Evolutionary conservation across 2,113 vertebrate genomes (phyloP).

Genomic region (human): DNA sequence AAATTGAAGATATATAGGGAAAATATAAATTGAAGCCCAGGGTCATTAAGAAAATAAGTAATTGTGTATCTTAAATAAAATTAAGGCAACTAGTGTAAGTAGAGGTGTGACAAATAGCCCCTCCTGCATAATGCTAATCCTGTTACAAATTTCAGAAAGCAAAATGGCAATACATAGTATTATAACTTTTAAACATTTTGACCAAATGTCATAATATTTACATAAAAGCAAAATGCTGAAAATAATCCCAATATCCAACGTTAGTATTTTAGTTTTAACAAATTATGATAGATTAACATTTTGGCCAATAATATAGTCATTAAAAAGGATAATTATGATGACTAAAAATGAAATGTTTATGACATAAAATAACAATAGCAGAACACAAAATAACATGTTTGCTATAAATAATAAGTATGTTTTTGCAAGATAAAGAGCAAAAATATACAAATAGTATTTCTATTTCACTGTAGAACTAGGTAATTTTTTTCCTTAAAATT

Average conservation of each 20-base stretch:
- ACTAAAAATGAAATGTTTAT: background rate
- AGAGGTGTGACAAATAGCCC: background rate
- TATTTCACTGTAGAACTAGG: background rate
- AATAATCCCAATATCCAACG: background rate
- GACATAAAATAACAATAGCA: conserved; percentile 6
- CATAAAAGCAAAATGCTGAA: conserved; percentile 9
- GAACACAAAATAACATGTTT: background rate
- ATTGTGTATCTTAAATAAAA: conserved; percentile 14
- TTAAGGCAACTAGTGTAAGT: background rate
- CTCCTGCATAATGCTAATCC: background rate
- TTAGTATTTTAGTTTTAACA: conserved; percentile 33
- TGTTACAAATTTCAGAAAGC: conserved; percentile 12
- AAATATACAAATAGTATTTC: background rate
- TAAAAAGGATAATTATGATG: background rate
- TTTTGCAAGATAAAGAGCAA: conserved; percentile 19
- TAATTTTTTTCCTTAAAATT: background rate
- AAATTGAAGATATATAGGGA: background rate
- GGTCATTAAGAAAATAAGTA: background rate
- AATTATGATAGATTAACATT: background rate
- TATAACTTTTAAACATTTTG: conserved; percentile 15
- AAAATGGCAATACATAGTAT: background rate
- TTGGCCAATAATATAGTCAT: background rate
- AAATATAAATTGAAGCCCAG: background rate
- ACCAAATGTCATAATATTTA: background rate
- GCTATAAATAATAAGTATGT: background rate